Percentiles rank a stretch among this genome's conserved stretches.
Evolutionary conservation across 1,140 invertebrate species (phyloP).

Genomic region (Drosophila nigrodunni): DNA sequence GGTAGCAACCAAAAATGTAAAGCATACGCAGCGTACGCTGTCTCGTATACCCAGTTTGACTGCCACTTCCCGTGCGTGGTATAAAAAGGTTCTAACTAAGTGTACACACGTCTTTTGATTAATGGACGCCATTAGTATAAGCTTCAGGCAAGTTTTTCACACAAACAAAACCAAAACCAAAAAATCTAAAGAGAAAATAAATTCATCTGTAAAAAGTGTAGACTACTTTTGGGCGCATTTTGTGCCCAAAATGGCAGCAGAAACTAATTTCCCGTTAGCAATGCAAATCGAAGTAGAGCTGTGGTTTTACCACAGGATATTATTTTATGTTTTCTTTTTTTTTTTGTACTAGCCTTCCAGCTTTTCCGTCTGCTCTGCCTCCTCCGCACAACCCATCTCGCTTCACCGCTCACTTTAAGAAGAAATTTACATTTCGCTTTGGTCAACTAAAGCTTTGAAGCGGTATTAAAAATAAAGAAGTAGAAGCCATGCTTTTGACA

Average conservation of each 20-base stretch:
- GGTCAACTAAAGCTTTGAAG: conserved; percentile 58
- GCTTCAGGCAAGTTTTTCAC: conserved; percentile 41
- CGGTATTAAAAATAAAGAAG: conserved; percentile 4
- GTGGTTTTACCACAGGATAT: conserved; percentile 66
- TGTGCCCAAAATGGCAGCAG: conserved; percentile 26
- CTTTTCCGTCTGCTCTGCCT: not conserved
- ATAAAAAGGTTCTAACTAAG: conserved; percentile 28
- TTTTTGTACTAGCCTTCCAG: not conserved
- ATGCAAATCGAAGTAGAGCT: conserved; percentile 53
- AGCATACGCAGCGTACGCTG: not conserved
- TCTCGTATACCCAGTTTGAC: not conserved
- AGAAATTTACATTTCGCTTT: conserved; percentile 62
- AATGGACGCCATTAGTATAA: conserved; percentile 63
- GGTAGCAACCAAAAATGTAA: not conserved
- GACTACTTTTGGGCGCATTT: conserved; percentile 23
- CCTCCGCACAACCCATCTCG: not conserved
- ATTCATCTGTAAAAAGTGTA: conserved; percentile 6
- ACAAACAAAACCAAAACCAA: not conserved
- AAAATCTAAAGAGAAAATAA: conserved; percentile 1
- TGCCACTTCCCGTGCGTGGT: not conserved
- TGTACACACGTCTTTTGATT: conserved; percentile 42
- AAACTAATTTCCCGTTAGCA: conserved; percentile 67
- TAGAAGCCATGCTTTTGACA: conserved; percentile 53
- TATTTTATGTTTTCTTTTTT: conserved; percentile 41
- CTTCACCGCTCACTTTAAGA: conserved; percentile 9